Base-by-base conservation (phyloP, 2,797 vertebrate species). In the Lagocephalus sceleratus region DNA sequence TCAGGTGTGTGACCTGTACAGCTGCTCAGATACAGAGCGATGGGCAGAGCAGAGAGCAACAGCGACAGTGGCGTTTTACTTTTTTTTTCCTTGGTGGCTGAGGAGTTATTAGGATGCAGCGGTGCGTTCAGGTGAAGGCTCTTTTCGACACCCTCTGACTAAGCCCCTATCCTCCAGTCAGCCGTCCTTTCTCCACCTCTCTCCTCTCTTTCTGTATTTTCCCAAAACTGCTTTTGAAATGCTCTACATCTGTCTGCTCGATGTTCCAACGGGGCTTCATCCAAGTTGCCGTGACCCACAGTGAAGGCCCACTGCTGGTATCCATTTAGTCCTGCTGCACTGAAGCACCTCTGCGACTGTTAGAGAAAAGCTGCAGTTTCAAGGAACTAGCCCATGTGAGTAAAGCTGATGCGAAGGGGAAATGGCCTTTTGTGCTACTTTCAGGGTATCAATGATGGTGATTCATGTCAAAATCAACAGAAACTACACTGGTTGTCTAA, bases 81-180 rank as follows among this genome's bases (percentile, higher is more conserved):
- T 57, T 38, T n/a, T 50, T 56, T 44, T 40, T 57, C 1, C 63
- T 70, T 22, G 4, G 55, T 48, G 44, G 40, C 64, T 66, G 62
- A 83, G 69, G 63, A 85, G 77, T 88, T 88, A 86, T 90, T 87
- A 85, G 83, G 82, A 85, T 85, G 85, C 88, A 90, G 79, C 39
- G 65, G 71, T 86, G 87, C 86, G 5, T 90, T 88, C 88, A 88
- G 76, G 80, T 86, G 82, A 25, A 86, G 71, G 74, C 61, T 79
- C 82, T 80, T 84, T 85, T 87, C 77, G 84, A 75, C 81, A 84
- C 79, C 72, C 51, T 71, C 77, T 71, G 77, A 82, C 73, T 81
- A 78, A 69, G 72, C 74, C 81, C 83, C 70, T 76, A 81, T 83
- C 74, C 79, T 71, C 63, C 67, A 59, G 65, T 54, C 54, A 19